These are phyloP conservation scores for Eurytoma californica DNA, from an alignment of 2,888 invertebrate genomes.

Conservation along the genomic window DNA sequence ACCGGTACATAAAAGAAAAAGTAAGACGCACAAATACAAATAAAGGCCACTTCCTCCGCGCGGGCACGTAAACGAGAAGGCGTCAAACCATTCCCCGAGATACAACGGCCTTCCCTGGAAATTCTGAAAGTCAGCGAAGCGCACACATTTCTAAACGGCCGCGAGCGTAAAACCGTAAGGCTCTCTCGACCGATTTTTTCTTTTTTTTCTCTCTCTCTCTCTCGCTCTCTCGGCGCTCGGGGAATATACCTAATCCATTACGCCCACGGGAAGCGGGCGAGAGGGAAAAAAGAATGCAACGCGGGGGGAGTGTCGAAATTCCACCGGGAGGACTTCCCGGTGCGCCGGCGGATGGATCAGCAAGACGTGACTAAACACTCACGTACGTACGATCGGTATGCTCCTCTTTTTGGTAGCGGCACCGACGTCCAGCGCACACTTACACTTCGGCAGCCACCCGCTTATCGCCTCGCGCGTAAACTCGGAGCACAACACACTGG, in stretches of 20 bases:
- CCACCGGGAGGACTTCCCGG: background rate
- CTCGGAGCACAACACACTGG: conserved; percentile 25
- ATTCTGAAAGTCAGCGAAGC: conserved; percentile 9
- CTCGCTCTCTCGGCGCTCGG: too few species aligned
- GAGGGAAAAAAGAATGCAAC: background rate
- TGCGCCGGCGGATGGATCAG: too few species aligned
- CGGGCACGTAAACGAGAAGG: background rate
- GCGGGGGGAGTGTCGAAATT: too few species aligned
- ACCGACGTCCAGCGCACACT: background rate
- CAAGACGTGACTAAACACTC: background rate
- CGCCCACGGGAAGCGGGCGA: too few species aligned
- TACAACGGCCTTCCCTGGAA: conserved; percentile 2
- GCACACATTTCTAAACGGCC: conserved; percentile 25
- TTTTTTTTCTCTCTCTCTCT: too few species aligned
- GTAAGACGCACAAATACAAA: conserved; percentile 25
- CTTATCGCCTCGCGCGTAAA: conserved; percentile 5
- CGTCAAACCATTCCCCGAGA: conserved; percentile 14
- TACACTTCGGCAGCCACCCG: background rate
- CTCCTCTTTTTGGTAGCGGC: background rate
- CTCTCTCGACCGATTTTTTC: background rate
- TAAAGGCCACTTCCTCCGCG: conserved; percentile 6
- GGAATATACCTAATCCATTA: too few species aligned
- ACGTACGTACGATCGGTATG: background rate
- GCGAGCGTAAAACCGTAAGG: background rate
- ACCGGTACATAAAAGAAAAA: background rate